Percentiles rank a stretch among this genome's conserved stretches.
These are phyloP conservation scores for Saccostrea echinata DNA, from an alignment of 1,140 invertebrate species.

Conservation along the genomic window DNA sequence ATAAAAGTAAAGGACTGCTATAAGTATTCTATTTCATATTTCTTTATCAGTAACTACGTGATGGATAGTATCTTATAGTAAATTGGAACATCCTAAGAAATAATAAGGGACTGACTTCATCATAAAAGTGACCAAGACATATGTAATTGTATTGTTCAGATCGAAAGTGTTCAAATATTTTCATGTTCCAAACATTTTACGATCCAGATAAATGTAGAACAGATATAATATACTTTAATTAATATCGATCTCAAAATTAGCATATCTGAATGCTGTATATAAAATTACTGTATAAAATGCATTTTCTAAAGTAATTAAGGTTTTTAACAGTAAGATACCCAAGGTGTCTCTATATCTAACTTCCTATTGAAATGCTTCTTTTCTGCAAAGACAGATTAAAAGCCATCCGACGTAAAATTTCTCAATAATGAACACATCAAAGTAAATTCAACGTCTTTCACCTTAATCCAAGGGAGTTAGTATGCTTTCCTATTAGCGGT, in stretches of 20 bases:
- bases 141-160: not conserved
- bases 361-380: not conserved
- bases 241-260: slow-evolving; percentile 10
- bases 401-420: not conserved
- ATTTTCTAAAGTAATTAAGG: not conserved
- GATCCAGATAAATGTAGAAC: not conserved
- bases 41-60: too few species aligned
- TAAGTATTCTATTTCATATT: too few species aligned
- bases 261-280: not conserved
- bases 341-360: not conserved
- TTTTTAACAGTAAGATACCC: not conserved
- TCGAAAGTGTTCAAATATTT: not conserved
- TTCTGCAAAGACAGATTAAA: slow-evolving; percentile 18
- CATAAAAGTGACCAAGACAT: too few species aligned
- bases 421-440: slow-evolving; percentile 29
- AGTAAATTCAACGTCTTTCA: not conserved
- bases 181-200: not conserved
- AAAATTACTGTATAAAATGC: not conserved
- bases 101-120: too few species aligned
- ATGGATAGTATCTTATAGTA: too few species aligned
- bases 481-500: not conserved
- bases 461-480: slow-evolving; percentile 12
- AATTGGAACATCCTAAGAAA: too few species aligned
- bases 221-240: not conserved
- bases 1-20: too few species aligned